Evolutionary conservation across 1,140 invertebrate genomes (phyloP).

Genomic region (Diuraphis noxia): DNA sequence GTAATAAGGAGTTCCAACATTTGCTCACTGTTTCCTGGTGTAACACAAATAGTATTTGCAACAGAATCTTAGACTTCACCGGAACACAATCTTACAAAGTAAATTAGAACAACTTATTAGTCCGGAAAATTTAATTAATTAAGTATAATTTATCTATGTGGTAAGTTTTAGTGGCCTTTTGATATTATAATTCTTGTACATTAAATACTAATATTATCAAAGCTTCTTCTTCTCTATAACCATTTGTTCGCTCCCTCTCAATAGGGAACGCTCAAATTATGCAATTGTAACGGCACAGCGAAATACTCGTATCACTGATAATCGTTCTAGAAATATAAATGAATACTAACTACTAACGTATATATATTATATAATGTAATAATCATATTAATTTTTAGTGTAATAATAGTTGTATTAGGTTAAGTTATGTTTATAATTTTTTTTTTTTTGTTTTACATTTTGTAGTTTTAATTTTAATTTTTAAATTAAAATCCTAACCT

Average conservation of each 20-base stretch:
- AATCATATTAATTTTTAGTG: too few relatives aligned
- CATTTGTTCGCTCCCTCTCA: background rate
- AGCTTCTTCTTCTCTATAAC: background rate
- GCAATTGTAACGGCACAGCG: background rate
- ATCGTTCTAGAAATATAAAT: background rate
- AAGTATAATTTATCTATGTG: constrained; percentile 11
- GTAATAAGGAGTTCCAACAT: constrained; percentile 21
- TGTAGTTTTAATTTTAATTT: too few relatives aligned
- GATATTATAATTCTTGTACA: constrained; percentile 5
- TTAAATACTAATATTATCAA: background rate
- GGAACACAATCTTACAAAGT: constrained; percentile 27
- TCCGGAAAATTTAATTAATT: constrained; percentile 37
- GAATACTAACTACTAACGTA: too few relatives aligned
- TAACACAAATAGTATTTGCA: background rate
- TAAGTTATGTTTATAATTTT: too few relatives aligned
- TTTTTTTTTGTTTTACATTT: too few relatives aligned
- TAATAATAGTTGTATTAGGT: too few relatives aligned
- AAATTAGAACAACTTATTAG: constrained; percentile 36
- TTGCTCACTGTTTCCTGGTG: background rate
- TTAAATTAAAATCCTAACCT: too few relatives aligned
- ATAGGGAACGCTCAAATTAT: background rate
- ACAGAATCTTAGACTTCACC: background rate
- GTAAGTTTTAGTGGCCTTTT: constrained; percentile 3
- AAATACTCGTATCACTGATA: background rate
- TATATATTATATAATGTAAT: too few relatives aligned